Evolutionary conservation across 2,888 invertebrate species (phyloP).

Genomic region (Rhagophthalmus giganteus): DNA sequence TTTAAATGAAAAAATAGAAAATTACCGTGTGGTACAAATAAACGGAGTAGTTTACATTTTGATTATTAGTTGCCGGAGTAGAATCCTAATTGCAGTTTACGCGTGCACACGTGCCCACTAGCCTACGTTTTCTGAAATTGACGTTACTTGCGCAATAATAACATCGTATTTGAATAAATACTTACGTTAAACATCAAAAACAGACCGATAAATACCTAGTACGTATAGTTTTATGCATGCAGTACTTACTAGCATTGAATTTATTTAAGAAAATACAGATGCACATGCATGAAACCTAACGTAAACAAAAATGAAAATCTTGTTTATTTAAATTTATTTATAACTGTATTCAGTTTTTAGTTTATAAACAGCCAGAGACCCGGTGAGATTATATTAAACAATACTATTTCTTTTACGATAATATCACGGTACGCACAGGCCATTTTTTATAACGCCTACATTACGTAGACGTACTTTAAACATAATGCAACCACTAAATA

Average conservation of each 20-base stretch:
- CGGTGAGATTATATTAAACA: constrained; percentile 25
- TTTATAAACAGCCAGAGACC: constrained; percentile 18
- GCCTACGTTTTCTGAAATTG: too few relatives aligned
- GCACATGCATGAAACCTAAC: constrained; percentile 5
- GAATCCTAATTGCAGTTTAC: background rate
- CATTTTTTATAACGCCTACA: too few relatives aligned
- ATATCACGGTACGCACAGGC: too few relatives aligned
- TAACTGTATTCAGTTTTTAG: constrained; percentile 21
- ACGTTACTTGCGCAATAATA: too few relatives aligned
- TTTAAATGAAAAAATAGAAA: background rate
- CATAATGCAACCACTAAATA: too few relatives aligned
- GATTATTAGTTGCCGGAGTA: background rate
- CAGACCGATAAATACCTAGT: too few relatives aligned
- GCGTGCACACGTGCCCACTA: background rate
- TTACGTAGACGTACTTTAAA: too few relatives aligned
- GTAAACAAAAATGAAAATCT: constrained; percentile 10
- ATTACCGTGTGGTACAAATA: background rate
- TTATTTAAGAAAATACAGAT: constrained; percentile 7
- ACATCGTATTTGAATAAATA: too few relatives aligned
- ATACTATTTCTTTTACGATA: constrained; percentile 15
- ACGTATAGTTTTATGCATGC: background rate
- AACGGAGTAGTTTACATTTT: background rate
- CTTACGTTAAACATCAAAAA: too few relatives aligned
- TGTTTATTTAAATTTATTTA: constrained; percentile 27
- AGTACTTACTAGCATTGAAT: background rate